Evolutionary conservation across 2,113 vertebrate species (phyloP), one percentile per base, ranked within the genome.

Genomic region (Bos javanicus): DNA sequence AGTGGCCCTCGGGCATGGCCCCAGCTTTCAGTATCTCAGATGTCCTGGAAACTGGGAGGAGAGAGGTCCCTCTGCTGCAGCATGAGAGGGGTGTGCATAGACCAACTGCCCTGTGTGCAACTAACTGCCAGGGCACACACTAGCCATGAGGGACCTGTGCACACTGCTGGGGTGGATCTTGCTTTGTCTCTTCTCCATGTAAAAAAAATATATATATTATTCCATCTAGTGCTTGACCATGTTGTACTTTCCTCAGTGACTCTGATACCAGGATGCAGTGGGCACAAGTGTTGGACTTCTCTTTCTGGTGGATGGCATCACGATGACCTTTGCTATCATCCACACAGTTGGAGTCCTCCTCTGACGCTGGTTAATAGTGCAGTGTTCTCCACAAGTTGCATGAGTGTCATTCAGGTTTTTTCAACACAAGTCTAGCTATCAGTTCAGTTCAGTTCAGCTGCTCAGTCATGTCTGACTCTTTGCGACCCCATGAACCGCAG

Each of bases 401-500:
- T 16, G 52, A 48, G 7, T 39, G 13, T 90, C 46, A 9, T 46
- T 90, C n/a, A 71, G 23, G 67, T 54, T 48, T 76, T 52, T 54
- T 82, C 57, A 91, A 33, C 12, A 36, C 33, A 74, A 48, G 5
- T 46, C 80, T 10, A 39, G 9, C 39, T 80, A 17, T 33, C 60
- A 62, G 60, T 33, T 62, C 60, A 60, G 26, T 30, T 60, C 5
- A 60, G 59, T 60, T 46, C 43, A 46, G 43, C 6, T 1, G 0
- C 59, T 60, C 59, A 15, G 59, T 30, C 59, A 15, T 0, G 0
- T 30, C 59, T 0, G 1, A 30, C 59, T 60, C 5, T 60, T 30
- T 30, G 28, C 5, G 59, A 30, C 28, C 28, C 26, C 26, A 14
- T 15, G 59, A 60, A 30, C 28, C 0, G 0, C 26, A 30, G 59